phyloP scores from a whole-genome alignment of 1,140 invertebrate genomes.

The Probaryconus sp. region DNA sequence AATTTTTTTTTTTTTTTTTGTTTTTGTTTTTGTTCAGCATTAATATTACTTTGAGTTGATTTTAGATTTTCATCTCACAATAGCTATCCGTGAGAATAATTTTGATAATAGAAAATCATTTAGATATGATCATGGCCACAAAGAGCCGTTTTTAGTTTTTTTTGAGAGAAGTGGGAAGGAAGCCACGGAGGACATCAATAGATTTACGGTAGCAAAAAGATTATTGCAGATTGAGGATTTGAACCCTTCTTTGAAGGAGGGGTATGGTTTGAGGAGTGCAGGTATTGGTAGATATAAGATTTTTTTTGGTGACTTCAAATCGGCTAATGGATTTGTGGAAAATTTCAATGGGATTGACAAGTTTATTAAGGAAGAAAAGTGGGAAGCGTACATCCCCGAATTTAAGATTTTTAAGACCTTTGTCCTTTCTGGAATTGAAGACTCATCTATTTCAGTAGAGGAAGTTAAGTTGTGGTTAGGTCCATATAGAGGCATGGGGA shows the following conservation, averaged over 20 bases:
- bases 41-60: too few species aligned
- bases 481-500: neutral
- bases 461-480: slow-evolving; percentile 5
- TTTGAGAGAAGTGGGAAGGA: neutral
- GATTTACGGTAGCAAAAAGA: neutral
- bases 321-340: neutral
- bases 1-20: too few species aligned
- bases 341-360: neutral
- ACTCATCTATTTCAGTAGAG: neutral
- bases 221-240: neutral
- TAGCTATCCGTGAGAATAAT: too few species aligned
- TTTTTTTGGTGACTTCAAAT: neutral
- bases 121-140: slow-evolving; percentile 11
- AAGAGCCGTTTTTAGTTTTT: slow-evolving; percentile 1
- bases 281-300: neutral
- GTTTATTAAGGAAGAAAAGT: neutral
- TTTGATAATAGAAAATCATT: too few species aligned
- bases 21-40: too few species aligned
- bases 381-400: slow-evolving; percentile 7
- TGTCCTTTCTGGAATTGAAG: slow-evolving; percentile 2
- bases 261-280: neutral
- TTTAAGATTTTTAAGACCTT: slow-evolving; percentile 11
- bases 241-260: too few species aligned
- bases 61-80: too few species aligned
- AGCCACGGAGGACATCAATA: neutral